phyloP scores from a whole-genome alignment of 2,888 invertebrate genomes.

The Brachypalpus laphriformis region DNA sequence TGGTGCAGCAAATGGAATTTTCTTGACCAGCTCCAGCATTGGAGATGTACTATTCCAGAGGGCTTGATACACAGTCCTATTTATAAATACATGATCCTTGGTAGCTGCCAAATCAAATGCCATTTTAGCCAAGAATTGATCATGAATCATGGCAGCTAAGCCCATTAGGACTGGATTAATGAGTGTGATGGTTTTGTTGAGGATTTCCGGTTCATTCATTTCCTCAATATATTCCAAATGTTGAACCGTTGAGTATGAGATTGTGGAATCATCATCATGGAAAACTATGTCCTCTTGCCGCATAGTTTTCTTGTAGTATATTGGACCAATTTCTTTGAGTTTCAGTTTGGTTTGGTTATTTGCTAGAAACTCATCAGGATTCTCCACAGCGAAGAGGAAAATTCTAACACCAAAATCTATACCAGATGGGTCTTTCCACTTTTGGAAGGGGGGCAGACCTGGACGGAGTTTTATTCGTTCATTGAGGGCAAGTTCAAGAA shows the following conservation, averaged over 20 bases:
- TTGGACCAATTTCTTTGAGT: constrained; percentile 88
- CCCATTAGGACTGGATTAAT: constrained; percentile 68
- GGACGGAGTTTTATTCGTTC: constrained; percentile 67
- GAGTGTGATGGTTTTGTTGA: constrained; percentile 84
- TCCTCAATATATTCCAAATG: constrained; percentile 83
- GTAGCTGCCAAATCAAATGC: constrained; percentile 45
- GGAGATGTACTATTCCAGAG: constrained; percentile 88
- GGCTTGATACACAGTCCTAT: constrained; percentile 85
- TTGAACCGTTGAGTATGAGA: constrained; percentile 83
- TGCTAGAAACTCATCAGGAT: constrained; percentile 87
- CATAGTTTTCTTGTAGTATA: constrained; percentile 63
- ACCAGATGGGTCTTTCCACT: constrained; percentile 46
- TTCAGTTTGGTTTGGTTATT: constrained; percentile 86
- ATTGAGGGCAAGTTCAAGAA: constrained; percentile 50
- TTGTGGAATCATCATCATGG: constrained; percentile 75
- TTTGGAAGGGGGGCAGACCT: constrained; percentile 58
- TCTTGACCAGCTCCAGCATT: constrained; percentile 84
- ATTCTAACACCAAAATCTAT: constrained; percentile 81
- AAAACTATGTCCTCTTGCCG: constrained; percentile 67
- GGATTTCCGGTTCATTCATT: constrained; percentile 84
- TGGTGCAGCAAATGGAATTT: constrained; percentile 83
- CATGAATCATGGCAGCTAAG: constrained; percentile 55
- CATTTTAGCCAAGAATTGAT: constrained; percentile 51
- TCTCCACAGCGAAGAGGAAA: constrained; percentile 90
- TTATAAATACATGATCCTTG: constrained; percentile 80